A percentile compares a stretch with the other conserved stretches of the same genome.
Evolutionary conservation across 2,888 invertebrate genomes (phyloP).

Genomic region (Dicyrtomina minuta): DNA sequence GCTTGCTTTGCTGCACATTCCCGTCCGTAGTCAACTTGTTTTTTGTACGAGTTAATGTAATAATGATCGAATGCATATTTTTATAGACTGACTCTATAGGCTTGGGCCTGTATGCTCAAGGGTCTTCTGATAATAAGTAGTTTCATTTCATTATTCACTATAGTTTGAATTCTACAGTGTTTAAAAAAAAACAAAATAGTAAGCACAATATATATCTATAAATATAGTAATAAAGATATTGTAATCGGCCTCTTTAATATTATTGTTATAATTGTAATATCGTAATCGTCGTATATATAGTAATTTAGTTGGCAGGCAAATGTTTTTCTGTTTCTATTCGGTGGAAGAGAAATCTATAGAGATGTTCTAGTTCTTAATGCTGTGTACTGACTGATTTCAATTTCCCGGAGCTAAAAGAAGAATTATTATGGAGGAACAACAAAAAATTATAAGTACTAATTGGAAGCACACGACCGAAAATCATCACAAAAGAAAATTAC

Average conservation of each 20-base stretch:
- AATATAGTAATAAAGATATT: too few species aligned
- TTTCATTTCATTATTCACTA: background rate
- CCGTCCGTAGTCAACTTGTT: too few species aligned
- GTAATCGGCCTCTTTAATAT: too few species aligned
- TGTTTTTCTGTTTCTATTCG: background rate
- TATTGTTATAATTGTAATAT: too few species aligned
- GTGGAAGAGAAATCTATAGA: background rate
- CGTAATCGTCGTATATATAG: too few species aligned
- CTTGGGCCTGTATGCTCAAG: slow-evolving; percentile 37
- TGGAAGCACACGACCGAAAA: slow-evolving; percentile 1
- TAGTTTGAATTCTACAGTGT: too few species aligned
- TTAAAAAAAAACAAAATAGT: slow-evolving; percentile 1
- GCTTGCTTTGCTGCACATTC: too few species aligned
- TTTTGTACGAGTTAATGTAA: background rate
- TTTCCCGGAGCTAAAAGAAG: background rate
- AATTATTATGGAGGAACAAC: slow-evolving; percentile 6
- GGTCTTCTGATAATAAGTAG: slow-evolving; percentile 26
- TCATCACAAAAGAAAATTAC: background rate
- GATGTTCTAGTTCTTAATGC: background rate
- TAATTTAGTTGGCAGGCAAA: background rate
- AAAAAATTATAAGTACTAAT: background rate
- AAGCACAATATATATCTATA: background rate
- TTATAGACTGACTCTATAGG: slow-evolving; percentile 38
- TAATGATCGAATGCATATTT: slow-evolving; percentile 30
- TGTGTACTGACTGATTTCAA: background rate